These are phyloP conservation scores for Platyscapa corneri DNA, from an alignment of 1,140 invertebrate species.

Conservation along the genomic window DNA sequence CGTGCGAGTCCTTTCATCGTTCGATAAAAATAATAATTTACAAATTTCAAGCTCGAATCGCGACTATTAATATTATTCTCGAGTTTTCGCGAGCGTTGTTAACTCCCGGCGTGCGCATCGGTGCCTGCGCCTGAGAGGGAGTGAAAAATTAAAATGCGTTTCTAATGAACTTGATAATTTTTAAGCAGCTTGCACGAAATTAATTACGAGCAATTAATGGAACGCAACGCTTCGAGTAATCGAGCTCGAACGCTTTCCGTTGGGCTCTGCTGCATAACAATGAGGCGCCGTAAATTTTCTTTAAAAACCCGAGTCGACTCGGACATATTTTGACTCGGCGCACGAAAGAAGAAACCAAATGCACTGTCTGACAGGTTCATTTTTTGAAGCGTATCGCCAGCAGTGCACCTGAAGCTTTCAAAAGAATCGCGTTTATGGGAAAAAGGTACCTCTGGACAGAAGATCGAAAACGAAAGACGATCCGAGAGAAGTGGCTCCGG, in stretches of 20 bases:
- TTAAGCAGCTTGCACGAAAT: too few species aligned
- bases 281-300: too few species aligned
- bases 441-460: neutral
- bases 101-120: neutral
- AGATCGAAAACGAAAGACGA: conserved; percentile 21
- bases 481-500: conserved; percentile 30
- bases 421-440: conserved; percentile 16
- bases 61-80: conserved; percentile 10
- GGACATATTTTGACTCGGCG: neutral
- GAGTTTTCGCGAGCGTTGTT: neutral
- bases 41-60: conserved; percentile 12
- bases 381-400: conserved; percentile 4
- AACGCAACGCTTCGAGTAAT: too few species aligned
- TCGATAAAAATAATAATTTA: conserved; percentile 48
- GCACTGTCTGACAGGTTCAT: neutral
- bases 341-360: neutral
- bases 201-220: too few species aligned
- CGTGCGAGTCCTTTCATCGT: conserved; percentile 34
- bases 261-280: too few species aligned
- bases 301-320: neutral
- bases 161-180: too few species aligned
- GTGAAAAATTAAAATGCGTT: too few species aligned
- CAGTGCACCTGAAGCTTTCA: neutral
- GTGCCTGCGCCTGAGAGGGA: neutral
- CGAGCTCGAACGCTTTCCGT: too few species aligned